Evolutionary conservation across 1,140 invertebrate species (phyloP).

Genomic region (Hermetia illucens): DNA sequence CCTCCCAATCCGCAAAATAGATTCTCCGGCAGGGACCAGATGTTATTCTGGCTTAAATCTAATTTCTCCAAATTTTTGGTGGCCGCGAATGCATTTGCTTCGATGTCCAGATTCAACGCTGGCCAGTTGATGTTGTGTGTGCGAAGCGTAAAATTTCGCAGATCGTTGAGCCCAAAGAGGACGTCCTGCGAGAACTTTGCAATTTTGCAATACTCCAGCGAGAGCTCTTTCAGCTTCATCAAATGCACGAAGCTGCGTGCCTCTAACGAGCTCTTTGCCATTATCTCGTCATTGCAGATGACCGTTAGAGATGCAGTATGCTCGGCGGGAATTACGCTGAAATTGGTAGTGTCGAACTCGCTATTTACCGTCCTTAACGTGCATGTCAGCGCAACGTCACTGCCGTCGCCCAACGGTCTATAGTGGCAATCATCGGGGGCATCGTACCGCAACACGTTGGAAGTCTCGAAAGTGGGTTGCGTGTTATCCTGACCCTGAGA

Average conservation of each 20-base stretch:
- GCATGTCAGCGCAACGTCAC: constrained; percentile 64
- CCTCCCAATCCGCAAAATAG: constrained; percentile 70
- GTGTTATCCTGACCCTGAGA: no score
- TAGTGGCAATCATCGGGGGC: constrained; percentile 62
- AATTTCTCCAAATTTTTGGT: constrained; percentile 61
- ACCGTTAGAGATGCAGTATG: constrained; percentile 66
- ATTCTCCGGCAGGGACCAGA: constrained; percentile 72
- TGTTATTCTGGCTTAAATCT: constrained; percentile 76
- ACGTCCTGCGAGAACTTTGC: constrained; percentile 57
- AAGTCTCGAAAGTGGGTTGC: no score
- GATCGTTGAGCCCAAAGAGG: constrained; percentile 54
- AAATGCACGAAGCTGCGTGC: constrained; percentile 67
- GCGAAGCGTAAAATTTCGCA: constrained; percentile 65
- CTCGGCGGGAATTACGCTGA: constrained; percentile 70
- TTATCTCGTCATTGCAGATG: constrained; percentile 58
- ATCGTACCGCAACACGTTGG: constrained; percentile 41
- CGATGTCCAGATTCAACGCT: constrained; percentile 61
- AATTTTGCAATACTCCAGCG: constrained; percentile 75
- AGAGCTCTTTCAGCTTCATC: constrained; percentile 56
- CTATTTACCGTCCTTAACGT: constrained; percentile 64
- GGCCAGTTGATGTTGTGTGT: constrained; percentile 67
- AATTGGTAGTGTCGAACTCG: constrained; percentile 73
- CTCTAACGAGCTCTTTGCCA: constrained; percentile 55
- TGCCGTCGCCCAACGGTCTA: constrained; percentile 22
- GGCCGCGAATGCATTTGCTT: constrained; percentile 52